Evolutionary conservation across 1,140 invertebrate genomes (phyloP).

Genomic region (Tetramorium parvispinum): DNA sequence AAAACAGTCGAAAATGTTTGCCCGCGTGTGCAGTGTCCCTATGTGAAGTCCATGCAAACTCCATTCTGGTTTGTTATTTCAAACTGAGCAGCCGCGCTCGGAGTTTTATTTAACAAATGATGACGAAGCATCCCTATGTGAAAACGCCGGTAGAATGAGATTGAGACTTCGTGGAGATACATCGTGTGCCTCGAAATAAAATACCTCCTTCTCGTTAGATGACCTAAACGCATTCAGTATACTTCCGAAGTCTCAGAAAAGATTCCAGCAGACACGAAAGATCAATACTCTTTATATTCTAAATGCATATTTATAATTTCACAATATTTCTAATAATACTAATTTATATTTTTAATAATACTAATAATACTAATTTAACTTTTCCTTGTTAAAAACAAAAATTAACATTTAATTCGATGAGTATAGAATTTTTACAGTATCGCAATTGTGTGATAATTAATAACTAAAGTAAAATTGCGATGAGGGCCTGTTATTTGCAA

Average conservation of each 20-base stretch:
- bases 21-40: constrained; percentile 21
- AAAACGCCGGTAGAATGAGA: constrained; percentile 35
- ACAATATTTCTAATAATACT: background rate
- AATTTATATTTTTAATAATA: no score
- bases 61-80: constrained; percentile 66
- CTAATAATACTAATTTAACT: background rate
- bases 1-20: constrained; percentile 64
- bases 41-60: constrained; percentile 65
- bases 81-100: constrained; percentile 49
- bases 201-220: background rate
- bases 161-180: constrained; percentile 3
- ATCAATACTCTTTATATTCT: background rate
- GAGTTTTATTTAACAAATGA: constrained; percentile 74
- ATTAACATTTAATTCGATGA: background rate
- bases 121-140: constrained; percentile 54
- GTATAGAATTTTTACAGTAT: background rate
- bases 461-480: background rate
- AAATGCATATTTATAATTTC: background rate
- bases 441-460: background rate
- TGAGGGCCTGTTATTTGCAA: background rate
- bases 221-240: background rate
- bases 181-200: constrained; percentile 6
- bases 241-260: background rate
- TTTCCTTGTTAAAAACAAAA: background rate
- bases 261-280: background rate